A percentile compares a stretch with the other conserved stretches of the same genome.
Conservation (phyloP, 2,113 vertebrate species). For the Ophthalmolycus amberensis region DNA sequence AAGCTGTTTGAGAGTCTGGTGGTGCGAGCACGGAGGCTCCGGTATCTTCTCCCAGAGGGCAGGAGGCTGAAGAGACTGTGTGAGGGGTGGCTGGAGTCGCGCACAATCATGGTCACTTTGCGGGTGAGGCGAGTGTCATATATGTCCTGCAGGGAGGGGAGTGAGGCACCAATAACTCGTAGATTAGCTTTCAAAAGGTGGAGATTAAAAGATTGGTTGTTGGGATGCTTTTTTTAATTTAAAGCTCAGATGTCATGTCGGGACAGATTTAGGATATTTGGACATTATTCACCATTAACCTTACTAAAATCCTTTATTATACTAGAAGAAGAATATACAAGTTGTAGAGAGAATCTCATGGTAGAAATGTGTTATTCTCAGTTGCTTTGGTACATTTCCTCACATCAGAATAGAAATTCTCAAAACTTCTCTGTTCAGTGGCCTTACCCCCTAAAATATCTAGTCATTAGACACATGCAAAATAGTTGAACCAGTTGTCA, state of each 20-base stretch:
- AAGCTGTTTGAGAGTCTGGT: too few species aligned
- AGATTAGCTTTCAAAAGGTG: neutral
- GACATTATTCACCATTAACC: neutral
- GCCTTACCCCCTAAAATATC: neutral
- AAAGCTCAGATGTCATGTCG: neutral
- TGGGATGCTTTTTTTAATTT: neutral
- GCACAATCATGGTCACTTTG: too few species aligned
- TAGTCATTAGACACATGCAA: neutral
- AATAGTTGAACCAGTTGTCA: neutral
- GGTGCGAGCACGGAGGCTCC: too few species aligned
- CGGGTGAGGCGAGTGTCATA: too few species aligned
- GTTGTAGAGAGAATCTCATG: neutral
- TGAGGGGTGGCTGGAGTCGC: too few species aligned
- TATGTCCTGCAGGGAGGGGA: too few species aligned
- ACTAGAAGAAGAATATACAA: neutral
- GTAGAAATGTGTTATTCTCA: constrained; percentile 22
- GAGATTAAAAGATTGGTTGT: neutral
- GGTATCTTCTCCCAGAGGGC: too few species aligned
- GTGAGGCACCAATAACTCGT: too few species aligned
- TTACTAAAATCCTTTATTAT: neutral
- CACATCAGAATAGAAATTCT: neutral
- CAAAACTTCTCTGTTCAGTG: neutral
- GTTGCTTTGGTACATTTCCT: neutral
- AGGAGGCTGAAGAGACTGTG: too few species aligned
- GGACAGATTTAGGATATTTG: neutral